Evolutionary conservation across 2,797 vertebrate genomes (phyloP).

Genomic region (Eulemur rubriventer): DNA sequence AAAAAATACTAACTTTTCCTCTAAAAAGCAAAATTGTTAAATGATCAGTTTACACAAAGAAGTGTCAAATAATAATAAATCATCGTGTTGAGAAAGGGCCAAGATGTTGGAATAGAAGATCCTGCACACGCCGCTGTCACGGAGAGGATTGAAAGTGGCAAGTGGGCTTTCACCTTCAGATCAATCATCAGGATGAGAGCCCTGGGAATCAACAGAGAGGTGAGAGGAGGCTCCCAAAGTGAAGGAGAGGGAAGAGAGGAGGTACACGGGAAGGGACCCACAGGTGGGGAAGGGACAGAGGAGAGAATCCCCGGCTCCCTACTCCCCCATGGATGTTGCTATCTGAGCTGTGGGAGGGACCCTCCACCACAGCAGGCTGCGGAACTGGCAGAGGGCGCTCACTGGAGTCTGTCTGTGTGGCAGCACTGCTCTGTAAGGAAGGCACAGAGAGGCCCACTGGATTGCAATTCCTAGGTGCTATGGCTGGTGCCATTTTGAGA

Average conservation of each 20-base stretch:
- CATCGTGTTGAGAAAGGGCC: background rate
- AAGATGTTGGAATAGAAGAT: background rate
- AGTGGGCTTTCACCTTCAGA: background rate
- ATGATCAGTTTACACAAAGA: background rate
- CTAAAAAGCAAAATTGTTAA: conserved; percentile 6
- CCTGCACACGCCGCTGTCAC: background rate
- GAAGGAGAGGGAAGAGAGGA: background rate
- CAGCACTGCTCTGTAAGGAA: background rate
- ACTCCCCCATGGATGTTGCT: background rate
- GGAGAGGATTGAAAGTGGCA: background rate
- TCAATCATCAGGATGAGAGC: background rate
- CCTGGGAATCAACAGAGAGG: background rate
- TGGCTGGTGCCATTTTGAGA: background rate
- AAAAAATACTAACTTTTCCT: background rate
- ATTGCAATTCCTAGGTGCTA: background rate
- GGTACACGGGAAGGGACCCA: background rate
- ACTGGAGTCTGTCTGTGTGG: background rate
- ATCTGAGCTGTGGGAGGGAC: background rate
- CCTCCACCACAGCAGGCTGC: background rate
- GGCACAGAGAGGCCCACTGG: too few species aligned
- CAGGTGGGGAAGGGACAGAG: background rate
- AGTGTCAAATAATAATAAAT: background rate
- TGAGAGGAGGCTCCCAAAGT: background rate
- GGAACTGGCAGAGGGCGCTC: background rate
- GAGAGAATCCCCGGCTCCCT: too few species aligned